These are phyloP conservation scores for Trichechus manatus DNA, from an alignment of 2,113 vertebrate species.

Conservation along the genomic window DNA sequence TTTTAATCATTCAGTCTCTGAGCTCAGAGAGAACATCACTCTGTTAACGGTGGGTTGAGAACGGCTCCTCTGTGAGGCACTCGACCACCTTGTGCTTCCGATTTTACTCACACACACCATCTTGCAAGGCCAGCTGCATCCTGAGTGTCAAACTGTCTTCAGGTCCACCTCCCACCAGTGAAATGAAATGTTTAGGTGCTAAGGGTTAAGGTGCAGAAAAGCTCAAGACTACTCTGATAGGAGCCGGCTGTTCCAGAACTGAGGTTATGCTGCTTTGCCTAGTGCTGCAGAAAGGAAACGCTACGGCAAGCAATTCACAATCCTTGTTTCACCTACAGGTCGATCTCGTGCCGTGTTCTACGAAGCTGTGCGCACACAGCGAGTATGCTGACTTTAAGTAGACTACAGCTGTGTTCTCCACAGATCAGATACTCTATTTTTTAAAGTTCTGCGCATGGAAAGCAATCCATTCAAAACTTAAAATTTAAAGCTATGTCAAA, in stretches of 20 bases:
- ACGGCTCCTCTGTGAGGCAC: background rate
- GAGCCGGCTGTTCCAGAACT: background rate
- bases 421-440: background rate
- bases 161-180: background rate
- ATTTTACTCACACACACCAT: background rate
- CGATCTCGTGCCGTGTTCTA: background rate
- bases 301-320: background rate
- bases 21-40: background rate
- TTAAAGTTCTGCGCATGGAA: conserved; percentile 8
- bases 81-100: background rate
- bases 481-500: background rate
- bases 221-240: background rate
- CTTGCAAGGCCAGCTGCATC: background rate
- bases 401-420: background rate
- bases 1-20: background rate
- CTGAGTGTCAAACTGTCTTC: no score
- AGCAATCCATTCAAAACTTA: conserved; percentile 46
- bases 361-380: background rate
- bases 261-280: background rate
- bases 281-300: background rate
- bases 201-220: background rate
- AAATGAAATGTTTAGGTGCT: background rate
- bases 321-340: rapidly evolving
- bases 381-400: background rate
- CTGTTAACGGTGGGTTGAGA: rapidly evolving